A percentile compares a stretch with the other conserved stretches of the same genome.
These are phyloP conservation scores for Cynopterus brachyotis DNA, from an alignment of 2,113 vertebrate species.

Conservation along the genomic window DNA sequence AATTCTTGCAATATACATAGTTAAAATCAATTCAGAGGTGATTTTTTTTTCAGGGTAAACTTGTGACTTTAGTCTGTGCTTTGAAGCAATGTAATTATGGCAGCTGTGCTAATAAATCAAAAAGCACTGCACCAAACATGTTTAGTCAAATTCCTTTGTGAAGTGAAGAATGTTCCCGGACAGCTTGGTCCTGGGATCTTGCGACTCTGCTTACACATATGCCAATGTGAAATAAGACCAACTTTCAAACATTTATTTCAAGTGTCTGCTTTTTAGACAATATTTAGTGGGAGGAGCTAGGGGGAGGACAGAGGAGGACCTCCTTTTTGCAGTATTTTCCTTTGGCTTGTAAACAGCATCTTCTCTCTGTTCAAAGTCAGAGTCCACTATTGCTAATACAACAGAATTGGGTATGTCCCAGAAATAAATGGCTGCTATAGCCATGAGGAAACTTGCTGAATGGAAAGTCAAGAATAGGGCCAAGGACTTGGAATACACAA, in stretches of 20 bases:
- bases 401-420: neutral
- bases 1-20: neutral
- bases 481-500: neutral
- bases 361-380: slow-evolving; percentile 4
- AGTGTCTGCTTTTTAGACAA: neutral
- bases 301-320: neutral
- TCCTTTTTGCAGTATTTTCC: neutral
- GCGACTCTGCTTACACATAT: neutral
- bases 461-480: neutral
- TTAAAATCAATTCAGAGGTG: neutral
- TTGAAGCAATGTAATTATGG: neutral
- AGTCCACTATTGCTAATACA: neutral
- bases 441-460: neutral
- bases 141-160: neutral
- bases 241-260: neutral
- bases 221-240: neutral
- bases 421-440: neutral
- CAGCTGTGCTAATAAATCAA: neutral
- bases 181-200: neutral
- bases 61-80: neutral
- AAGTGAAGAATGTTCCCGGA: neutral
- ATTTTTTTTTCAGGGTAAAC: neutral
- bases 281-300: neutral
- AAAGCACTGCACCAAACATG: neutral
- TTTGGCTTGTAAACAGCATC: fast-evolving